Evolutionary conservation across 2,113 vertebrate genomes (phyloP).

Genomic region (Rattus rattus): DNA sequence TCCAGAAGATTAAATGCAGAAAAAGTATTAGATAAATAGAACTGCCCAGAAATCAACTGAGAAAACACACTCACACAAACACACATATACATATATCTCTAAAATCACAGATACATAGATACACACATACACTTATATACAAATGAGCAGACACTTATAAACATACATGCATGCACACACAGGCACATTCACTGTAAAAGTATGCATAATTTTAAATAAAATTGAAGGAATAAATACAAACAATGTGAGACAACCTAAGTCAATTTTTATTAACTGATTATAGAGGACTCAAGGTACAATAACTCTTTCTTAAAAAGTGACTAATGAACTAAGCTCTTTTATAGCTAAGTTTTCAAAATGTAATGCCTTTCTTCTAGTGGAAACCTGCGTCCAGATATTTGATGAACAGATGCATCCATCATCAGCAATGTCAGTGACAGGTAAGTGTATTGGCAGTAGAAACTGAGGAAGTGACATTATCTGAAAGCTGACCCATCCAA

Average conservation of each 20-base stretch:
- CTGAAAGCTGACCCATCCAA: conserved; percentile 78
- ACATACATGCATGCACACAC: not conserved
- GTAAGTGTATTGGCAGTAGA: conserved; percentile 55
- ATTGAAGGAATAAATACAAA: not conserved
- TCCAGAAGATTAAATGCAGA: not conserved
- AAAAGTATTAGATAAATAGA: not conserved
- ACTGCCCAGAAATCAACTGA: not conserved
- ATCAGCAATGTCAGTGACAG: conserved; percentile 70
- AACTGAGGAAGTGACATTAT: conserved; percentile 72
- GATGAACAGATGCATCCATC: conserved; percentile 67
- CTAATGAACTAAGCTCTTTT: not conserved
- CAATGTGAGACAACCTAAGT: not conserved
- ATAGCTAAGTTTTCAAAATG: not conserved
- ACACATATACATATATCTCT: not conserved
- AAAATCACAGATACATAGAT: accelerated
- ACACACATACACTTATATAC: not conserved
- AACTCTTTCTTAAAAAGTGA: not conserved
- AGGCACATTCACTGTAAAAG: not conserved
- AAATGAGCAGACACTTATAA: not conserved
- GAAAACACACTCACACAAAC: not conserved
- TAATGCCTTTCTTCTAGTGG: conserved; percentile 44
- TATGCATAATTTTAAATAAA: not conserved
- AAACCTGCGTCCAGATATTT: conserved; percentile 77
- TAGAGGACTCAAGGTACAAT: not conserved
- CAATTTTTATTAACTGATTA: not conserved